phyloP scores from a whole-genome alignment of 2,888 invertebrate species.

The Mimachlamys varia region DNA sequence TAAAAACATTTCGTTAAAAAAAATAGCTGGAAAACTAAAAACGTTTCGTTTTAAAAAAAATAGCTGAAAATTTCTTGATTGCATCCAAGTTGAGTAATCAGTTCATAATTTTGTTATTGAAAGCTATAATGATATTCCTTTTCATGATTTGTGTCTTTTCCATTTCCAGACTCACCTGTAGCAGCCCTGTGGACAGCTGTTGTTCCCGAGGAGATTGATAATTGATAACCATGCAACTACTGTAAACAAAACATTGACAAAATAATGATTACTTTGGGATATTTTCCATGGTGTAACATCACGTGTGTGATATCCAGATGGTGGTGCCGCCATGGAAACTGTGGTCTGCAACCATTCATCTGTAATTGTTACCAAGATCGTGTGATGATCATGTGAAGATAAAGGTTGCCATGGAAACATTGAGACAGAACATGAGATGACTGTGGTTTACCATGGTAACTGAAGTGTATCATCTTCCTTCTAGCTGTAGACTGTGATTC shows the following conservation, averaged over 20 bases:
- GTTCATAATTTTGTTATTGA: neutral
- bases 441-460: neutral
- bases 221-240: neutral
- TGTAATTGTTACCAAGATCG: neutral
- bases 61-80: too few species aligned
- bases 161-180: neutral
- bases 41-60: too few species aligned
- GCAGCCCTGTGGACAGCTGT: neutral
- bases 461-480: neutral
- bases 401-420: neutral
- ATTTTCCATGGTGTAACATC: too few species aligned
- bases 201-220: neutral
- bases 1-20: too few species aligned
- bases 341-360: neutral
- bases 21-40: too few species aligned
- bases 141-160: neutral
- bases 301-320: neutral
- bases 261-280: too few species aligned
- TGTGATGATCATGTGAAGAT: neutral
- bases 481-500: conserved; percentile 36
- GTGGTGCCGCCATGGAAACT: neutral
- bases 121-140: neutral
- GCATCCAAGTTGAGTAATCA: too few species aligned
- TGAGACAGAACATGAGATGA: neutral
- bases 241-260: too few species aligned